Conservation (phyloP, 2,113 vertebrate genomes). For the Hippolais icterina region DNA sequence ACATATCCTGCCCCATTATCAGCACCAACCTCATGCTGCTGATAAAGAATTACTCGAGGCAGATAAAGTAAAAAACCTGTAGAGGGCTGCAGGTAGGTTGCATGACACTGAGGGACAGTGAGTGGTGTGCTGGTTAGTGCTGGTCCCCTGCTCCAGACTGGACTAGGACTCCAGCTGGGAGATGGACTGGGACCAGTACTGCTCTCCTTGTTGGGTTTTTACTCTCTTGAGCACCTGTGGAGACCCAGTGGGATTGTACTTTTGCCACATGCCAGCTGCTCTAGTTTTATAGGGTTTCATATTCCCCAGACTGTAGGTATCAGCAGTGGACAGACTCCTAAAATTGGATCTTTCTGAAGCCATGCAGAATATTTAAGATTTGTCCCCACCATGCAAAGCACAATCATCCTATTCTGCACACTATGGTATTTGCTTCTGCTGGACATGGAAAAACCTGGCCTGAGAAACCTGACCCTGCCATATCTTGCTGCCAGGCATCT, state of each 20-base stretch:
- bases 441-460: background rate
- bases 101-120: background rate
- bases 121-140: background rate
- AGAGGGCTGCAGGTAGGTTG: background rate
- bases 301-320: background rate
- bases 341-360: background rate
- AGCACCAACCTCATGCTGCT: background rate
- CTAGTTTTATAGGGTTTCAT: background rate
- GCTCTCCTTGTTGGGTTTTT: background rate
- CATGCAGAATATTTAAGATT: background rate
- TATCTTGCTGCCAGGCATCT: background rate
- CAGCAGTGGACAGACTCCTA: background rate
- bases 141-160: background rate
- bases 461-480: background rate
- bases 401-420: background rate
- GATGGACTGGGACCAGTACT: background rate
- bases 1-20: background rate
- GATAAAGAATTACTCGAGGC: background rate
- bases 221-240: background rate
- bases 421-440: background rate
- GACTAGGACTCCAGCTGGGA: background rate
- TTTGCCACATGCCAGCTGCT: background rate
- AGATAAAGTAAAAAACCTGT: background rate
- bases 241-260: background rate
- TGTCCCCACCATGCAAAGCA: background rate